These are phyloP conservation scores for Pseudopipra pipra DNA, from an alignment of 2,113 vertebrate genomes.

Conservation along the genomic window DNA sequence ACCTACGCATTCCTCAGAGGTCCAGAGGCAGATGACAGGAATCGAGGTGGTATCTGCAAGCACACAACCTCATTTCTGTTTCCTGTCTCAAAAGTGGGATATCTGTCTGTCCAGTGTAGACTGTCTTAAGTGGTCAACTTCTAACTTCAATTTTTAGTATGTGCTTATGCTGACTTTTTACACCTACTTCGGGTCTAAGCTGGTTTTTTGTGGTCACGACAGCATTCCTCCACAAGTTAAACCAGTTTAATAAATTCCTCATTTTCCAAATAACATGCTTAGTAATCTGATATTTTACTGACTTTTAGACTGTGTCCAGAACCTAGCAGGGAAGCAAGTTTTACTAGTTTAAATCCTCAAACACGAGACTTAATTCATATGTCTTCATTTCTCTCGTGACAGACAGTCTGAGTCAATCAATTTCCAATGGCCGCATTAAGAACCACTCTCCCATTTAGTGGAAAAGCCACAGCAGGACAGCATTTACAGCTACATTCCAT, in stretches of 20 bases:
- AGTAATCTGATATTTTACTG: neutral
- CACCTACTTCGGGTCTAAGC: neutral
- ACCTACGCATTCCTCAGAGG: neutral
- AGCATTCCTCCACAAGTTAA: neutral
- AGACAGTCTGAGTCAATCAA: neutral
- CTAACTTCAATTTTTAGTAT: neutral
- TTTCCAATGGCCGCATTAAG: neutral
- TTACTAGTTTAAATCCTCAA: neutral
- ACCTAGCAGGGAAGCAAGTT: neutral
- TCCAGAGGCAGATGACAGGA: neutral
- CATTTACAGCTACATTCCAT: neutral
- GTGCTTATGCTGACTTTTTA: neutral
- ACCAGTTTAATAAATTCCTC: neutral
- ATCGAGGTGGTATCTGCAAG: neutral
- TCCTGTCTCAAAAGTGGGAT: neutral
- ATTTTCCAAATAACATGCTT: neutral
- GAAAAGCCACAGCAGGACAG: neutral
- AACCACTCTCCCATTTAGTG: neutral
- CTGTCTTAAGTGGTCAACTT: neutral
- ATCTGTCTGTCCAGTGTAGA: neutral
- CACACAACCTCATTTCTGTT: neutral
- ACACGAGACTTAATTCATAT: neutral
- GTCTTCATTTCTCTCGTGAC: neutral
- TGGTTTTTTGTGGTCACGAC: neutral
- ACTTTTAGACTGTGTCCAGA: neutral